Base-by-base conservation (phyloP, 1,140 invertebrate genomes). In the Sarcophaga peregrina region DNA sequence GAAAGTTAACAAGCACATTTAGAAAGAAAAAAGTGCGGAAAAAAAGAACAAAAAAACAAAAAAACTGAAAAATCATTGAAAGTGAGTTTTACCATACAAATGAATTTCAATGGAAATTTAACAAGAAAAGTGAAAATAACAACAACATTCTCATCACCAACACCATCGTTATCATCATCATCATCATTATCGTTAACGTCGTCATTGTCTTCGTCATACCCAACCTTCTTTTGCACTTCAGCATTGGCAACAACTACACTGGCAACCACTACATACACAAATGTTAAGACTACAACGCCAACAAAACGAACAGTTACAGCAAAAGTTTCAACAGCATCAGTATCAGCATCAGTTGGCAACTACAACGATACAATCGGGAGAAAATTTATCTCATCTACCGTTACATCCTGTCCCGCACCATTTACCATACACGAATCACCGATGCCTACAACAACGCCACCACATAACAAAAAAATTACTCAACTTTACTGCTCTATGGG, bases 1-100 rank as follows among this genome's bases (percentile, higher is more conserved):
- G 47, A 76, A 76, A 76, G 74, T 76, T 76, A 76, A 76, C 74
- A 76, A 76, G 74, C n/a, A 76, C 47, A 48, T 76, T 46, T 48
- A 6, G n/a, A 10, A n/a, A n/a, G n/a, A n/a, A n/a, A n/a, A n/a
- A n/a, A n/a, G n/a, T n/a, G n/a, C n/a, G n/a, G 25, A 45, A 15
- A 45, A 74, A 5, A 74, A 74, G 3, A 74, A 13, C 15, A 74
- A 47, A 74, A 1, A n/a, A n/a, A n/a, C n/a, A n/a, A n/a, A n/a
- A n/a, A n/a, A n/a, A n/a, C n/a, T n/a, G n/a, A 74, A 74, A 13
- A 74, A 45, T 6, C 46, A 37, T 37, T 74, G 74, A 48, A n/a
- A 68, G 62, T 68, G 62, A 20, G 20, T 68, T 9, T 20, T 68
- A 20, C 62, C 74, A 48, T 76, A 46, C 74, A 76, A 76, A 76